A percentile compares a stretch with the other conserved stretches of the same genome.
Evolutionary conservation across 2,113 vertebrate species (phyloP).

Genomic region (Ascaphus truei): DNA sequence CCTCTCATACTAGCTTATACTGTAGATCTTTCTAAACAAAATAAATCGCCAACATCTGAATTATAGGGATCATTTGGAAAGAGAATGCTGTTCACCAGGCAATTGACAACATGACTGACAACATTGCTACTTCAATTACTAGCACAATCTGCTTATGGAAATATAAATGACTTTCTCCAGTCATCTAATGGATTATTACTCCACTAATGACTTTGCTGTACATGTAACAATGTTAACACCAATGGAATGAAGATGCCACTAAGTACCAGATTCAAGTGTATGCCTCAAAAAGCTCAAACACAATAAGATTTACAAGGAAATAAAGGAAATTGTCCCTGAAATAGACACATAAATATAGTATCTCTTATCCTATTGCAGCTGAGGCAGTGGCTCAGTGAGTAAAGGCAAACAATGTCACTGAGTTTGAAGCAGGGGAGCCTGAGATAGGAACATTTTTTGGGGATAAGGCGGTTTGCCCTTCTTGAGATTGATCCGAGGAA

Average conservation of each 20-base stretch:
- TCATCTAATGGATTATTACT: conserved; percentile 22
- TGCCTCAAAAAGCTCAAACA: no score
- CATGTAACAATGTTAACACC: conserved; percentile 3
- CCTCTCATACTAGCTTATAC: background rate
- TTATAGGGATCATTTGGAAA: conserved; percentile 19
- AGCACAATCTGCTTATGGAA: conserved; percentile 19
- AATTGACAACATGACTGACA: conserved; percentile 30
- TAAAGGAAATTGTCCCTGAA: no score
- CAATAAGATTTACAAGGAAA: no score
- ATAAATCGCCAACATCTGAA: conserved; percentile 14
- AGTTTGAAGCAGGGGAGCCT: no score
- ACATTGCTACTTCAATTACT: conserved; percentile 21
- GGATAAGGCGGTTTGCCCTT: no score
- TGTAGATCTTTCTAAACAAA: conserved; percentile 2
- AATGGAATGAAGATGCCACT: background rate
- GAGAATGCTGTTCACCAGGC: background rate
- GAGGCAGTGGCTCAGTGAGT: no score
- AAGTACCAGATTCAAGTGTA: no score
- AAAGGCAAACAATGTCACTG: no score
- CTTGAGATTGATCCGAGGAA: no score
- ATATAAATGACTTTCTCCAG: conserved; percentile 20
- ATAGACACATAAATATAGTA: no score
- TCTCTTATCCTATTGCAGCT: no score
- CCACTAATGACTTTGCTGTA: conserved; percentile 10
- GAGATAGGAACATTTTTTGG: no score